Percentiles rank a stretch among this genome's conserved stretches.
Evolutionary conservation across 1,140 invertebrate species (phyloP).

Genomic region (Doryteuthis pealeii): DNA sequence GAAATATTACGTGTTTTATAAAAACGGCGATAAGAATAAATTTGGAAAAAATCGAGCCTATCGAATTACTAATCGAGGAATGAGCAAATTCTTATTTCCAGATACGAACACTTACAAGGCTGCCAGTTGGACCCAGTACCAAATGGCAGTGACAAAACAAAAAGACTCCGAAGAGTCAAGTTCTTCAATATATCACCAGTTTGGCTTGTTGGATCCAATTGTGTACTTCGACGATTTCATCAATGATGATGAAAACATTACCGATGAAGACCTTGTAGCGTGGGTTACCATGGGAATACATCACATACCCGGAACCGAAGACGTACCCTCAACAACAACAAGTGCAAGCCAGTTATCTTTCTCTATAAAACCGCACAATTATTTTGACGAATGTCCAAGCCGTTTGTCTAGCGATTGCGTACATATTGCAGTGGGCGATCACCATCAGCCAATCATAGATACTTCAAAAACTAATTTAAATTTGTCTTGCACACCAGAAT

Average conservation of each 20-base stretch:
- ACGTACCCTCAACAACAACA: constrained; percentile 50
- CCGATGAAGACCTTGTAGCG: constrained; percentile 51
- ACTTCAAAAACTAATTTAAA: constrained; percentile 72
- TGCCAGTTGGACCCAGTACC: constrained; percentile 48
- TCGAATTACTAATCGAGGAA: constrained; percentile 39
- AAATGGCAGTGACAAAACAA: constrained; percentile 49
- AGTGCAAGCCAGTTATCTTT: constrained; percentile 36
- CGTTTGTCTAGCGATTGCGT: constrained; percentile 41
- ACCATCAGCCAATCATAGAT: constrained; percentile 33
- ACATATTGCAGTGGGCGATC: constrained; percentile 21
- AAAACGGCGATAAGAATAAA: constrained; percentile 32
- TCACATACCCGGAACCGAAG: constrained; percentile 52
- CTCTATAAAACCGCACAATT: constrained; percentile 50
- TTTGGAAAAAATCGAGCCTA: constrained; percentile 40
- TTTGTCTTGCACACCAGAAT: not conserved
- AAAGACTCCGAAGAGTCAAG: constrained; percentile 51
- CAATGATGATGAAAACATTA: constrained; percentile 48
- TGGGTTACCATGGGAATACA: constrained; percentile 51
- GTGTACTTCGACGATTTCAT: constrained; percentile 51
- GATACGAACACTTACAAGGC: constrained; percentile 34
- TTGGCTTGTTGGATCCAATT: constrained; percentile 49
- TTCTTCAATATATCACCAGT: constrained; percentile 50
- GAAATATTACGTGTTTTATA: constrained; percentile 42
- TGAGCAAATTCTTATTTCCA: constrained; percentile 41
- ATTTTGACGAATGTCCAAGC: constrained; percentile 50